Evolutionary conservation across 2,888 invertebrate species (phyloP).

Genomic region (Tachina fera): DNA sequence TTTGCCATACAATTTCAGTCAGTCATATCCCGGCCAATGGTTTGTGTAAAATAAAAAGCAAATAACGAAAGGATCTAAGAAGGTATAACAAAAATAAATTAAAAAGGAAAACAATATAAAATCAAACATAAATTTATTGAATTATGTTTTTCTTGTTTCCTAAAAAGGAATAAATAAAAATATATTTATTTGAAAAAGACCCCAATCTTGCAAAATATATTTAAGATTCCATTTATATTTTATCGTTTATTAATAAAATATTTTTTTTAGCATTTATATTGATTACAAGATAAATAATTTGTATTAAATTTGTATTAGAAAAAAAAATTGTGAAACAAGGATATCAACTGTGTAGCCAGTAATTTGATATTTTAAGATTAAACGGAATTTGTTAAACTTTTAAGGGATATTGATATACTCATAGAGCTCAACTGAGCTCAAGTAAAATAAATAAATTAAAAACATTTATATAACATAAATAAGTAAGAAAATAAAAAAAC

Average conservation of each 20-base stretch:
- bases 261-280: not conserved
- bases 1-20: not conserved
- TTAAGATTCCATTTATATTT: not conserved
- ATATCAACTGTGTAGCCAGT: no score
- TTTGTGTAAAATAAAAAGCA: not conserved
- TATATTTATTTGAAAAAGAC: conserved; percentile 15
- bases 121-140: conserved; percentile 43
- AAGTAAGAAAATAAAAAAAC: no score
- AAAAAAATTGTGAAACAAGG: no score
- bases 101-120: conserved; percentile 26
- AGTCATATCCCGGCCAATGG: not conserved
- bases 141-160: not conserved
- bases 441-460: no score
- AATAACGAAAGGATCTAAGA: not conserved
- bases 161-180: conserved; percentile 5
- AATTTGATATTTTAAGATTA: no score
- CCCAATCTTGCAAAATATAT: not conserved
- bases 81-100: conserved; percentile 22
- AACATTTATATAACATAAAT: no score
- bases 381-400: no score
- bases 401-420: no score
- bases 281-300: no score
- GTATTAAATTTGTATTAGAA: no score
- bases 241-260: not conserved
- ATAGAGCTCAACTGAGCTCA: no score